Evolutionary conservation across 1,140 invertebrate genomes (phyloP).

Genomic region (Orchesella cincta): DNA sequence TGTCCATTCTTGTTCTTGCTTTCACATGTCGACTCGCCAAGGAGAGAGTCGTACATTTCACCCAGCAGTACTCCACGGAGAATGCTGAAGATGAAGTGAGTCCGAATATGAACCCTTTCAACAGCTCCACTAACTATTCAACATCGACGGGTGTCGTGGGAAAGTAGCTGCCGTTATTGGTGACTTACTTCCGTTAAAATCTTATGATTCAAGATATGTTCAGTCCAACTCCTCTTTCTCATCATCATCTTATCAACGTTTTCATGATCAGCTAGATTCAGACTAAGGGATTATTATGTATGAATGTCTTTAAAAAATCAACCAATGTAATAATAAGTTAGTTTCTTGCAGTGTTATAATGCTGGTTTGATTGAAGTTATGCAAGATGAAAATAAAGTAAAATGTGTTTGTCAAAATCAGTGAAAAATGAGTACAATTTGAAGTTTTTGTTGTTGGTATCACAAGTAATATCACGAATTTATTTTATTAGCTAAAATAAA

Average conservation of each 20-base stretch:
- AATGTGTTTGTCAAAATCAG: not conserved
- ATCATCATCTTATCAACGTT: slow-evolving; percentile 40
- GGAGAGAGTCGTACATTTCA: too few relatives aligned
- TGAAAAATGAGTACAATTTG: not conserved
- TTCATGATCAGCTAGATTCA: slow-evolving; percentile 48
- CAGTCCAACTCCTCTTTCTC: not conserved
- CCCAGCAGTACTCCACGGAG: too few relatives aligned
- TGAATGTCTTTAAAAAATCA: not conserved
- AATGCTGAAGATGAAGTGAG: not conserved
- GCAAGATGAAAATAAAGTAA: not conserved
- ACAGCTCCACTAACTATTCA: not conserved
- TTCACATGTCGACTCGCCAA: slow-evolving; percentile 32
- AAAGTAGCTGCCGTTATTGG: not conserved
- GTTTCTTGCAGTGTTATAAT: not conserved
- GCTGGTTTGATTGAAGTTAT: not conserved
- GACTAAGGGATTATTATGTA: slow-evolving; percentile 35
- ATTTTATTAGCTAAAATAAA: not conserved
- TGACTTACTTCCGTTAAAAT: not conserved
- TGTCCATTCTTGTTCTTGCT: slow-evolving; percentile 63
- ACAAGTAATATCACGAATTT: not conserved
- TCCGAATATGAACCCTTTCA: too few relatives aligned
- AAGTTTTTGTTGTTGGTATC: not conserved
- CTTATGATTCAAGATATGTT: not conserved
- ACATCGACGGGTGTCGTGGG: not conserved
- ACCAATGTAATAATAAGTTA: not conserved